Base-by-base conservation (phyloP, 2,888 invertebrate genomes). In the Dasypogon diadema region DNA sequence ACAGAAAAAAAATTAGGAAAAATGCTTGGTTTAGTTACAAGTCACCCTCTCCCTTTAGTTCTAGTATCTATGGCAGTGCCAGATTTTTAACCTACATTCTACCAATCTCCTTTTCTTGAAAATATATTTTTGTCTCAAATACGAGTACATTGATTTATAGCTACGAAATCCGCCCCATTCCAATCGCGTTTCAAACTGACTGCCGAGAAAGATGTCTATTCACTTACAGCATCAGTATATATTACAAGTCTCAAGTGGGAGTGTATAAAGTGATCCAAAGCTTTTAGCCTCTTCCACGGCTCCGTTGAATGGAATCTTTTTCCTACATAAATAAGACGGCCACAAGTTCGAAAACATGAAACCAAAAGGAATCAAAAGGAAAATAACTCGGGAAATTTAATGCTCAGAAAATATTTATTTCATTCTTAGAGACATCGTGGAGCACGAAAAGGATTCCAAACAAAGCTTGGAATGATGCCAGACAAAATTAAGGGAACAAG, bases 381-480 rank as follows among this genome's bases (percentile, higher is more conserved):
- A 26, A 56, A 56, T 8, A 56, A 22, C 8, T 34, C 42, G 51
- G 24, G 65, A 65, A 65, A 65, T 65, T 48, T 65, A 48, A 48
- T 48, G 65, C 46, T 65, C 46, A 65, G 6, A 56, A 48, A 65
- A 65, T 8, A 65, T 22, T 24, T 65, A 24, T 65, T 24, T 65
- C 24, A 12, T 48, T 37, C 48, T 46, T 12, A 22, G 65, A 21
- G 3, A 16, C 18, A 5, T 8, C 8, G 22, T 51, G 6, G 51
- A 21, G 8, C 3, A 51, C 2, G 22, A 42, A 51, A 51, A 51
- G 3, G 3, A 51, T 18, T 14, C 46, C 65, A 46, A 65, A 65
- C 65, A 65, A 65, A 65, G 48, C 65, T 60, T 65, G 65, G 65
- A 65, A 65, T 14, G 65, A 65, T 65, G 65, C 65, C 65, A 65